Percentiles rank a stretch among this genome's conserved stretches.
phyloP scores from a whole-genome alignment of 2,888 invertebrate species.

The Dendrolimus pini region DNA sequence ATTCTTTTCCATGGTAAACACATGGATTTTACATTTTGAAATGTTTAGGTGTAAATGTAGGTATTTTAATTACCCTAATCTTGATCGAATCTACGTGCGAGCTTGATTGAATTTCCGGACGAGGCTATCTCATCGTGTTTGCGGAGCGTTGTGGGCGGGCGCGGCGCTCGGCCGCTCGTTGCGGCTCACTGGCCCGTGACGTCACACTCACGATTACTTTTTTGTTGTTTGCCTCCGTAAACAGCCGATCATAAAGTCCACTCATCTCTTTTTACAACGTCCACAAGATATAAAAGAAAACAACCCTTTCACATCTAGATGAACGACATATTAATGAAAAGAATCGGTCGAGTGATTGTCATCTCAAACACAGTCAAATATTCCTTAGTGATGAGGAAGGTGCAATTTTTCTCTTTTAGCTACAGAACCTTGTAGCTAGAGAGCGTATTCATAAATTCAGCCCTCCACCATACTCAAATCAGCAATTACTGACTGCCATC shows the following conservation, averaged over 20 bases:
- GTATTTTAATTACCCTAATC: constrained; percentile 71
- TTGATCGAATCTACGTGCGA: constrained; percentile 68
- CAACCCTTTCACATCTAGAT: neutral
- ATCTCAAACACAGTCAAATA: too few relatives aligned
- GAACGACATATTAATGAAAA: neutral
- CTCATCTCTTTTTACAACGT: constrained; percentile 14
- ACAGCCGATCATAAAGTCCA: constrained; percentile 60
- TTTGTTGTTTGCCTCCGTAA: constrained; percentile 61
- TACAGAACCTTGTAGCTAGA: too few relatives aligned
- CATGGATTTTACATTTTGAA: neutral
- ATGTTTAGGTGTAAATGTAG: constrained; percentile 50
- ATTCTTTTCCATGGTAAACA: too few relatives aligned
- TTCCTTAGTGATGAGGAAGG: too few relatives aligned
- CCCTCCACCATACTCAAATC: too few relatives aligned
- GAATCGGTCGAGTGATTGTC: too few relatives aligned
- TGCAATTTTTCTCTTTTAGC: too few relatives aligned
- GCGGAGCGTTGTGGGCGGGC: constrained; percentile 50
- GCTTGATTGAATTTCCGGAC: constrained; percentile 72
- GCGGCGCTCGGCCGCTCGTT: constrained; percentile 36
- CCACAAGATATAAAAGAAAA: neutral
- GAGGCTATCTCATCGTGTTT: constrained; percentile 63
- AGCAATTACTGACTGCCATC: too few relatives aligned
- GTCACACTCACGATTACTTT: constrained; percentile 58
- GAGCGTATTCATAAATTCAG: too few relatives aligned
- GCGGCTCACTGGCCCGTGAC: constrained; percentile 67